Evolutionary conservation across 2,113 vertebrate species (phyloP), one percentile per base, ranked within the genome.

Genomic region (Lucifuga dentata): DNA sequence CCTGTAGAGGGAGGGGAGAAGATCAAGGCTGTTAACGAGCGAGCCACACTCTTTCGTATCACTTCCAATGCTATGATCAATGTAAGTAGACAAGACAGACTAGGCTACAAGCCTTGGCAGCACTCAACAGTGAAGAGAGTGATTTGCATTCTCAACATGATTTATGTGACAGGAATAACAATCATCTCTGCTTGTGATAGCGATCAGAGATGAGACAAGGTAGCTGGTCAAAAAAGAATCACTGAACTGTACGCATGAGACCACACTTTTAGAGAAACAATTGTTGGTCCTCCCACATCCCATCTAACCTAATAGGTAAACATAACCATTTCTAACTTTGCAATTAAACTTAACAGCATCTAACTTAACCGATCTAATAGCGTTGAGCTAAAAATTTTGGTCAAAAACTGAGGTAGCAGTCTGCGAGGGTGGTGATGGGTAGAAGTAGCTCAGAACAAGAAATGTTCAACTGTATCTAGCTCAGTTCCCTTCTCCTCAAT

Each of bases 41-140:
- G 97, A 32, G 97, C 97, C 86, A 98, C 97, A 21, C 96, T 99
- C 83, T 98, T 99, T 92, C 93, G 97, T 68, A 99, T 99, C 93
- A 98, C 98, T 50, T 97, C 97, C 77, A 99, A 99, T 98, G 97
- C 97, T 94, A 98, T 99, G 98, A 97, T 99, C 91, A 93, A 93
- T 84, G 93, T 93, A 72, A 94, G 92, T 92, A 55, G 17, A 17
- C 6, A 20, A 7, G 10, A 9, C 32, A 17, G 43, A 60, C 32
- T 1, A 2, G 10, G 12, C 5, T 44, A 8, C 17, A 33, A 11
- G 33, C 36, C 1, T 20, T 39, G 5, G 58, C 20, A 65, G 48
- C 43, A 52, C 35, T 43, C 23, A 11, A 19, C 15, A 21, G 19
- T 23, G 23, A n/a, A n/a, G 32, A 19, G 60, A 49, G 41, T 19